phyloP scores from a whole-genome alignment of 1,140 invertebrate genomes.

The Amphibalanus amphitrite region DNA sequence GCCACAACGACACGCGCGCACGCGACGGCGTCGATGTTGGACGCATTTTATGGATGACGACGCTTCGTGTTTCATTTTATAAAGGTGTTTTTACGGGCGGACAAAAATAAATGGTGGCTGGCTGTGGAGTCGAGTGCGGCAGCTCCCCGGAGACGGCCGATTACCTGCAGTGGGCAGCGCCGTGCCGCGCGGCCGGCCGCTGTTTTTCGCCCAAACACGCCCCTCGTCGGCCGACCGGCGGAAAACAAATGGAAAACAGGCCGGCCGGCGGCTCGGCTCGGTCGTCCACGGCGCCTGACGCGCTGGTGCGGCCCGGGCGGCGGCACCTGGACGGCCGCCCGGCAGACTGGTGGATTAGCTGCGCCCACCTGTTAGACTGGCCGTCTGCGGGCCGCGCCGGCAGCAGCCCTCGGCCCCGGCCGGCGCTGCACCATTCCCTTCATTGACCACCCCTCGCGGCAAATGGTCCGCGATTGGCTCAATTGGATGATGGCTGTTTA shows the following conservation, averaged over 20 bases:
- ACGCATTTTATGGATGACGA: neutral
- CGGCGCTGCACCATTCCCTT: neutral
- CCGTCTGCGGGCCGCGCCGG: too few relatives aligned
- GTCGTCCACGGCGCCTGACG: too few relatives aligned
- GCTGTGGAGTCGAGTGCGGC: neutral
- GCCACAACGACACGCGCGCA: neutral
- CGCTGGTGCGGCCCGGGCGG: too few relatives aligned
- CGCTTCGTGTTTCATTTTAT: neutral
- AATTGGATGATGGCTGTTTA: slow-evolving; percentile 1
- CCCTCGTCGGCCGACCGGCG: neutral
- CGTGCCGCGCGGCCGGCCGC: too few relatives aligned
- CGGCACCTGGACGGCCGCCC: too few relatives aligned
- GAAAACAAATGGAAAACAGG: neutral
- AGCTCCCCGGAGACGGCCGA: neutral
- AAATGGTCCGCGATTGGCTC: neutral
- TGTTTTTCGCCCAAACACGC: neutral
- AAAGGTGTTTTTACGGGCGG: neutral
- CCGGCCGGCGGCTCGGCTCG: too few relatives aligned
- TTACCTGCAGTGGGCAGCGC: neutral
- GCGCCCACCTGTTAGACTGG: too few relatives aligned
- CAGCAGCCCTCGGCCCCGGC: too few relatives aligned
- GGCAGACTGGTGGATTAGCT: too few relatives aligned
- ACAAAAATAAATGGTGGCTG: neutral
- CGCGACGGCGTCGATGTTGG: neutral
- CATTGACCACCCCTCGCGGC: neutral